Percentiles rank a stretch among this genome's conserved stretches.
phyloP scores from a whole-genome alignment of 2,113 vertebrate species.

The Bothrops jararaca region DNA sequence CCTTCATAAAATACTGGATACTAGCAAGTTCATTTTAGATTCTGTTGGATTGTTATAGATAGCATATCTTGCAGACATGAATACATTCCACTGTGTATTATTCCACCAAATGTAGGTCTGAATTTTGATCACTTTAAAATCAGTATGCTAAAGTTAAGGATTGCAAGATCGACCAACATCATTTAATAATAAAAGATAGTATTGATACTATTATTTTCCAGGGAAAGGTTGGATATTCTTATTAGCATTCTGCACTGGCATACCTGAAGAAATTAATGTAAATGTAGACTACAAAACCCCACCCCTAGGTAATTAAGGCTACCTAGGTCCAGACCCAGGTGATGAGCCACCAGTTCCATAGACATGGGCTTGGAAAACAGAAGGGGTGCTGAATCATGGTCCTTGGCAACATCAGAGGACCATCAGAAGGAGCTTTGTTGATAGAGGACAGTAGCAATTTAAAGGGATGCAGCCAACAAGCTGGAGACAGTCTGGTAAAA shows the following conservation, averaged over 20 bases:
- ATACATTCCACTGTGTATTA: not conserved
- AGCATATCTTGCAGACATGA: not conserved
- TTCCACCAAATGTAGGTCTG: not conserved
- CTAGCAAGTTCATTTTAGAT: not conserved
- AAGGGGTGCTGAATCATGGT: not conserved
- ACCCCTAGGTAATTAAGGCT: not conserved
- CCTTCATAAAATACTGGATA: not conserved
- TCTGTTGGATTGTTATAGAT: not conserved
- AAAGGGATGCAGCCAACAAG: not conserved
- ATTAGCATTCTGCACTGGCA: not conserved
- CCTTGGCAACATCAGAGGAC: not conserved
- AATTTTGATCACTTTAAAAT: not conserved
- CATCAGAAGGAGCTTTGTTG: not conserved
- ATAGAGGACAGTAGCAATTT: not conserved
- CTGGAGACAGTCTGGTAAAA: not conserved
- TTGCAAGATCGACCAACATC: not conserved
- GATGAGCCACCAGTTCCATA: not conserved
- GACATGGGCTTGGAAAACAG: not conserved
- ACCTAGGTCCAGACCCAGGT: not conserved
- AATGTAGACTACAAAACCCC: not conserved
- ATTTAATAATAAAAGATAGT: not conserved
- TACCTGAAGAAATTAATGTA: not conserved
- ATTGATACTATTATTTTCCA: not conserved
- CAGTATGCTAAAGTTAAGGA: not conserved
- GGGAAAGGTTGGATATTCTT: not conserved